A percentile compares a stretch with the other conserved stretches of the same genome.
Evolutionary conservation across 2,888 invertebrate species (phyloP).

Genomic region (Cybosia mesomella): DNA sequence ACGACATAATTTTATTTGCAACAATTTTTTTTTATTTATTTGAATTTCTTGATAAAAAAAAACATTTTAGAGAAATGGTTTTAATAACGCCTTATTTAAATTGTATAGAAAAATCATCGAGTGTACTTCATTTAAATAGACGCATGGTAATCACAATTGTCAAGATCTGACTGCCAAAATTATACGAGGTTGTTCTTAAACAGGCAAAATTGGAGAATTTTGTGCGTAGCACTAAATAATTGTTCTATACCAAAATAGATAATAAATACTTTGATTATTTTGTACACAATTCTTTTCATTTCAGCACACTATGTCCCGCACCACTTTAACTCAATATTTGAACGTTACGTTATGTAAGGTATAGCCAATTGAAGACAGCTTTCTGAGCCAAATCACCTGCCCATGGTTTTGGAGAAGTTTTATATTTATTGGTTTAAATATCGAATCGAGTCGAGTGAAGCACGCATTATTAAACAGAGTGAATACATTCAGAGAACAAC

Average conservation of each 20-base stretch:
- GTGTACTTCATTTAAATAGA: neutral
- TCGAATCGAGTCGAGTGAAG: too few relatives aligned
- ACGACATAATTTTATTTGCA: too few relatives aligned
- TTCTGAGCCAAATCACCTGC: too few relatives aligned
- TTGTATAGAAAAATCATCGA: neutral
- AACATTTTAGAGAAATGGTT: neutral
- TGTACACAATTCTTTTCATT: slow-evolving; percentile 60
- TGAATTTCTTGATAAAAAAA: too few relatives aligned
- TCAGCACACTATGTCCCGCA: neutral
- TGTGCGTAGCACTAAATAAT: slow-evolving; percentile 72
- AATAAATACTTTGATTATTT: slow-evolving; percentile 76
- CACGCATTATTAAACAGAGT: too few relatives aligned
- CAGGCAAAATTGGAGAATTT: slow-evolving; percentile 47
- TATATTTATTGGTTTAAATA: too few relatives aligned
- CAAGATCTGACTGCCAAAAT: slow-evolving; percentile 4
- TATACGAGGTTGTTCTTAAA: slow-evolving; percentile 29
- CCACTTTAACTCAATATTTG: neutral
- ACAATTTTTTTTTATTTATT: too few relatives aligned
- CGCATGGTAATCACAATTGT: slow-evolving; percentile 7
- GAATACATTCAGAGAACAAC: too few relatives aligned
- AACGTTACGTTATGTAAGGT: neutral
- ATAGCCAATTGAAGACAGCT: too few relatives aligned
- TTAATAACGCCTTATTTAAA: neutral
- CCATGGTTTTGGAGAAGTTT: too few relatives aligned
- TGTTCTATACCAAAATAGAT: slow-evolving; percentile 79